These are phyloP conservation scores for Luscinia luscinia DNA, from an alignment of 2,797 vertebrate genomes.

Conservation along the genomic window DNA sequence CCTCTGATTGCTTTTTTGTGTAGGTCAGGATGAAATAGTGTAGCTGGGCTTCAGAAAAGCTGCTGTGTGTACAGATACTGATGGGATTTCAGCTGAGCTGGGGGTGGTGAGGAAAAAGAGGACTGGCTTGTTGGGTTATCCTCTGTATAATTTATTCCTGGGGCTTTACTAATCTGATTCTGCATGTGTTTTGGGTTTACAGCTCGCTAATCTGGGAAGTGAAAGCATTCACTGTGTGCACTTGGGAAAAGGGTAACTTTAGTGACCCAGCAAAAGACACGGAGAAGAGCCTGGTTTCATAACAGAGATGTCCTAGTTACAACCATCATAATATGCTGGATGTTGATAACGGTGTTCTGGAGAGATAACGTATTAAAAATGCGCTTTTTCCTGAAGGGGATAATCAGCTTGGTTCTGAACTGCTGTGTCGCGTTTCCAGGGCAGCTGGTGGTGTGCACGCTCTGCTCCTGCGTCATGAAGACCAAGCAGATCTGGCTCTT, in stretches of 20 bases:
- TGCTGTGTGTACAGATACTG: not conserved
- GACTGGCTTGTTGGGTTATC: not conserved
- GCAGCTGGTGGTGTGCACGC: conserved; percentile 96
- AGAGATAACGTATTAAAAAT: conserved; percentile 35
- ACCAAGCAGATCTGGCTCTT: conserved; percentile 99
- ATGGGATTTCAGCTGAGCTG: not conserved
- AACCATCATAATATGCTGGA: not conserved
- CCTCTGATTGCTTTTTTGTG: not conserved
- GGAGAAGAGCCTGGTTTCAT: not conserved
- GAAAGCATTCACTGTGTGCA: rapidly evolving
- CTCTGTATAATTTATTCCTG: not conserved
- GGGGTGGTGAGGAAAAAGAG: not conserved
- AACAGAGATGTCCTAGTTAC: conserved; percentile 25
- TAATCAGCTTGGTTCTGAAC: conserved; percentile 56
- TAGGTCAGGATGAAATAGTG: not conserved
- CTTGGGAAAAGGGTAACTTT: not conserved
- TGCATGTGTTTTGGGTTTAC: not conserved
- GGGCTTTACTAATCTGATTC: not conserved
- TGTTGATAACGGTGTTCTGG: conserved; percentile 5
- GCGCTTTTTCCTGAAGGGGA: conserved; percentile 18
- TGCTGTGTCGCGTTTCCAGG: conserved; percentile 79
- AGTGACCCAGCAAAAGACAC: not conserved
- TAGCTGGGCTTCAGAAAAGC: not conserved
- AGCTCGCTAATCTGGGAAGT: not conserved
- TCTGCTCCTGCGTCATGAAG: conserved; percentile 98